Conservation (phyloP, 2,888 invertebrate genomes). For the Chrysodeixis includens region DNA sequence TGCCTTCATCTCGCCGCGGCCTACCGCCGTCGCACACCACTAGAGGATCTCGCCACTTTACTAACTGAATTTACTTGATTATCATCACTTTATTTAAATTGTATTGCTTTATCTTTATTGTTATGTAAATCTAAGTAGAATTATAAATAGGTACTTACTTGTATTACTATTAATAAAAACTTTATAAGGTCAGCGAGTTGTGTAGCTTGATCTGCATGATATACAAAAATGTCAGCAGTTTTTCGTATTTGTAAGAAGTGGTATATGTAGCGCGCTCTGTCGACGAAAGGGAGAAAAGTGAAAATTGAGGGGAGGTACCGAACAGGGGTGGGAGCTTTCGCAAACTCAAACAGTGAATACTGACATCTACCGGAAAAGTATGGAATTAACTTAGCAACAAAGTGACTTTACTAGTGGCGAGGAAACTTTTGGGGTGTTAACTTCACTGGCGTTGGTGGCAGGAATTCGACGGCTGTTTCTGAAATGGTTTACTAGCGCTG, state of each 20-base stretch:
- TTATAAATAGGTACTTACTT: constrained; percentile 40
- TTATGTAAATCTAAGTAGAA: constrained; percentile 56
- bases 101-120: constrained; percentile 74
- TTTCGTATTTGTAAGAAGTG: constrained; percentile 13
- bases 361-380: constrained; percentile 83
- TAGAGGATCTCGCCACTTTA: constrained; percentile 68
- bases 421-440: constrained; percentile 39
- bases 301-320: constrained; percentile 61
- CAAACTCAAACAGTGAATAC: constrained; percentile 54
- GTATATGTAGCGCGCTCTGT: constrained; percentile 78
- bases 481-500: not conserved
- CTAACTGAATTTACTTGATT: constrained; percentile 73
- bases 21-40: constrained; percentile 63
- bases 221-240: not conserved
- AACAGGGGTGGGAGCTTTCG: constrained; percentile 52
- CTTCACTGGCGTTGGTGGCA: constrained; percentile 21
- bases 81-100: constrained; percentile 77
- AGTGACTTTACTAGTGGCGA: constrained; percentile 41
- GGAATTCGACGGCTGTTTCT: not conserved
- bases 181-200: constrained; percentile 19
- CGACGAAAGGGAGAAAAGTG: constrained; percentile 65
- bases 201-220: not conserved
- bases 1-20: constrained; percentile 83
- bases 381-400: constrained; percentile 68
- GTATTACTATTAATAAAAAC: constrained; percentile 36